Percentiles rank a stretch among this genome's conserved stretches.
phyloP scores from a whole-genome alignment of 23 tunicate genomes.

The Oikopleura vanhoeffeni region DNA sequence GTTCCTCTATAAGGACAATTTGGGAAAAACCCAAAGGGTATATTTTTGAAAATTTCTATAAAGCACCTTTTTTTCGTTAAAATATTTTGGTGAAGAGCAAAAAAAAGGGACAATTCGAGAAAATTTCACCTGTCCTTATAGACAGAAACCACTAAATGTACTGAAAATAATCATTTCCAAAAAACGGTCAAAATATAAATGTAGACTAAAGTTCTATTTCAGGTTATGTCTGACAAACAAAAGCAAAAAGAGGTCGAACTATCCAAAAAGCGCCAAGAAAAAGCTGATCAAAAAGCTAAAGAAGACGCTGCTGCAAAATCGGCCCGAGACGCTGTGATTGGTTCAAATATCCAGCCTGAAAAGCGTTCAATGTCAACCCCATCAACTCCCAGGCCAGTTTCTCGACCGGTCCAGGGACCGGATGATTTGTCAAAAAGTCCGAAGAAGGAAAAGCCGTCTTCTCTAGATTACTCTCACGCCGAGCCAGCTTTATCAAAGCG shows the following conservation, averaged over 20 bases:
- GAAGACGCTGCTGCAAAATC: not conserved
- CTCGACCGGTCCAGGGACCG: not conserved
- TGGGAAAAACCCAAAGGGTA: no score
- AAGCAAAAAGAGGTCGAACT: not conserved
- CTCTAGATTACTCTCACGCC: not conserved
- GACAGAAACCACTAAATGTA: no score
- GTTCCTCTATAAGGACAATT: no score
- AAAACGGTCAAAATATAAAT: no score
- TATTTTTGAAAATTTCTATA: no score
- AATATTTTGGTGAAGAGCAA: no score
- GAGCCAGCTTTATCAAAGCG: not conserved
- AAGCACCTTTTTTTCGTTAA: no score
- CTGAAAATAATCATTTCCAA: no score
- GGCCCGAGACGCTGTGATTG: not conserved
- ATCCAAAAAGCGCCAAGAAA: not conserved
- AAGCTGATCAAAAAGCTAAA: not conserved
- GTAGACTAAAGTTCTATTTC: no score
- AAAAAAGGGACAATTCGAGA: no score
- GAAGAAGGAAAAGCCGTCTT: not conserved
- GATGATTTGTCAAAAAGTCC: no score
- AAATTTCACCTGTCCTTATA: no score
- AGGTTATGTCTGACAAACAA: not conserved
- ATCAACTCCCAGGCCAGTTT: not conserved
- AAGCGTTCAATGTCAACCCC: not conserved
- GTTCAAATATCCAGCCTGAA: not conserved